Conservation (phyloP, 2,113 vertebrate genomes). For the Guaruba guarouba region DNA sequence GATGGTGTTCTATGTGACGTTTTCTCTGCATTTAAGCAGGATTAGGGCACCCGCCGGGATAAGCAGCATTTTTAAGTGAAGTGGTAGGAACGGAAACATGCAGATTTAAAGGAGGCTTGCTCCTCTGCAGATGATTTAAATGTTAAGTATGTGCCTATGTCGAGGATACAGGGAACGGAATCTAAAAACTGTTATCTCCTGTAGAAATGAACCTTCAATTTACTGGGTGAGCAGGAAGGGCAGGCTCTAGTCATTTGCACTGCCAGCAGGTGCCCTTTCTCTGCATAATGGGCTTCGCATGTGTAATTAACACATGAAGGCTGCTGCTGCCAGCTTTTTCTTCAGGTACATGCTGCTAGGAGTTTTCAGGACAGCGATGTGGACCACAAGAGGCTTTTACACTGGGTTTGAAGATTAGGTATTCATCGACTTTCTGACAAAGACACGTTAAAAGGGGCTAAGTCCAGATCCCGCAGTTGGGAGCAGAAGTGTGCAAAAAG, state of each 20-base stretch:
- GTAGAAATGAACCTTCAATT: constrained; percentile 78
- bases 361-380: constrained; percentile 67
- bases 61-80: constrained; percentile 73
- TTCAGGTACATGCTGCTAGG: constrained; percentile 79
- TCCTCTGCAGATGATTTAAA: constrained; percentile 80
- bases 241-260: constrained; percentile 87
- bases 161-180: constrained; percentile 73
- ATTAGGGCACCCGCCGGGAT: constrained; percentile 33
- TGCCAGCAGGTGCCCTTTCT: constrained; percentile 92
- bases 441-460: constrained; percentile 51
- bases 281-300: constrained; percentile 90
- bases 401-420: constrained; percentile 53
- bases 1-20: background rate
- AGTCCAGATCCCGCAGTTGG: constrained; percentile 47
- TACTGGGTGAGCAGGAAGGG: constrained; percentile 76
- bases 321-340: constrained; percentile 74
- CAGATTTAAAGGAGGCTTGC: constrained; percentile 75
- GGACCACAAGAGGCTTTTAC: constrained; percentile 59
- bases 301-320: constrained; percentile 95
- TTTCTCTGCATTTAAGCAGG: constrained; percentile 28
- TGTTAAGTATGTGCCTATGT: constrained; percentile 80
- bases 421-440: constrained; percentile 68
- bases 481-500: constrained; percentile 74
- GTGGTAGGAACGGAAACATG: constrained; percentile 72
- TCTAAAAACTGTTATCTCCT: constrained; percentile 83